Conservation (phyloP, 2,113 vertebrate genomes). For the Scartelaos histophorus region DNA sequence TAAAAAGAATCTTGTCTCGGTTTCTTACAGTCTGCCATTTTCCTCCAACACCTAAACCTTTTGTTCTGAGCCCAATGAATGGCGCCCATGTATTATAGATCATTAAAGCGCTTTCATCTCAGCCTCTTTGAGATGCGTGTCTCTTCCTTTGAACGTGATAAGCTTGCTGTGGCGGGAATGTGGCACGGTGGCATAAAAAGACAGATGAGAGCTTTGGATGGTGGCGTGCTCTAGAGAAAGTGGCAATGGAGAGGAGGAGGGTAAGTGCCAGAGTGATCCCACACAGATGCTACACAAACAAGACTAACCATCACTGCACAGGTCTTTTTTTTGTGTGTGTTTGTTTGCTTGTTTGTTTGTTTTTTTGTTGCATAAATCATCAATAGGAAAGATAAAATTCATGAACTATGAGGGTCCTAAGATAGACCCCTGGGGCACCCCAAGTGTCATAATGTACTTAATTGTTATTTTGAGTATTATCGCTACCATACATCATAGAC, state of each 20-base stretch:
- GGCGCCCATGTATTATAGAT: constrained; percentile 58
- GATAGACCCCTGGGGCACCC: background rate
- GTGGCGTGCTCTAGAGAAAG: constrained; percentile 20
- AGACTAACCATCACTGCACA: constrained; percentile 1
- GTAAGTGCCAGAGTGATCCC: constrained; percentile 3
- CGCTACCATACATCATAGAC: too few relatives aligned
- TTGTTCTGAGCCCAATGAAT: constrained; percentile 39
- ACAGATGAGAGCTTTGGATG: constrained; percentile 6
- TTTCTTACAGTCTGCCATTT: constrained; percentile 11
- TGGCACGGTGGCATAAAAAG: constrained; percentile 8
- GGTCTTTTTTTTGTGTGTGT: too few relatives aligned
- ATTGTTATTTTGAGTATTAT: too few relatives aligned
- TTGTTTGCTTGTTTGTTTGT: too few relatives aligned
- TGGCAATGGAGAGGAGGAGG: constrained; percentile 27
- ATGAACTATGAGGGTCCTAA: background rate
- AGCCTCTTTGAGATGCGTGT: constrained; percentile 49
- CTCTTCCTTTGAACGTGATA: constrained; percentile 57
- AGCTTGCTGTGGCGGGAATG: constrained; percentile 24
- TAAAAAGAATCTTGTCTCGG: constrained; percentile 11
- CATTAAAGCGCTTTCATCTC: constrained; percentile 60
- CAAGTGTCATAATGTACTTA: too few relatives aligned
- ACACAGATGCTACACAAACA: constrained; percentile 20
- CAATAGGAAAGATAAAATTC: background rate
- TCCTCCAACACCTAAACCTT: constrained; percentile 25
- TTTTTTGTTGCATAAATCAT: background rate